Evolutionary conservation across 2,113 vertebrate species (phyloP).

Genomic region (Tringa solitaria): DNA sequence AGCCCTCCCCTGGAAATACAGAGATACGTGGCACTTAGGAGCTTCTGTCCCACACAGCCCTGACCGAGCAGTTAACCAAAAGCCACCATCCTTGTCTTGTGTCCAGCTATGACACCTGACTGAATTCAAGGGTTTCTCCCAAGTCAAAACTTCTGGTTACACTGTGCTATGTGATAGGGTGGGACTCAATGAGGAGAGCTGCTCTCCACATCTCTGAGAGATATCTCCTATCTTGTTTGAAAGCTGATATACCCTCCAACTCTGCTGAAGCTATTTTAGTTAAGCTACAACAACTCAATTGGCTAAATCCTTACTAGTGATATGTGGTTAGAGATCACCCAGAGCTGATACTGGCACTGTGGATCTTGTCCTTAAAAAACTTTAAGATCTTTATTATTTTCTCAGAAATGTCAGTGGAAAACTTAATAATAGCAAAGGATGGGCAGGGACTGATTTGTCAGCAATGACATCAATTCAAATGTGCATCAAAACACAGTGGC

Average conservation of each 20-base stretch:
- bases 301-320: conserved; percentile 63
- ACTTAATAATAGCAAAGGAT: conserved; percentile 28
- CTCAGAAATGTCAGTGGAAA: conserved; percentile 50
- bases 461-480: neutral
- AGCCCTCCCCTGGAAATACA: neutral
- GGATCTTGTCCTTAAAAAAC: conserved; percentile 55
- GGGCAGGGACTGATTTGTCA: neutral
- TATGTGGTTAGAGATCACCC: conserved; percentile 58
- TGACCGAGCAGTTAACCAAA: neutral
- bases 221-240: conserved; percentile 60
- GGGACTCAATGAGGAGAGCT: conserved; percentile 16
- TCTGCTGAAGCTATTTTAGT: conserved; percentile 59
- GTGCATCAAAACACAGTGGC: conserved; percentile 1
- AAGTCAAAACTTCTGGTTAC: neutral
- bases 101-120: neutral
- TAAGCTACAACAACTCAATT: conserved; percentile 64
- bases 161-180: neutral
- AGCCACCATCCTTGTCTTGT: neutral
- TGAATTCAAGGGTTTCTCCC: neutral
- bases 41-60: neutral
- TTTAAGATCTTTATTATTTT: conserved; percentile 45
- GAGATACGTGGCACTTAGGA: neutral
- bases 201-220: conserved; percentile 51
- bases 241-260: conserved; percentile 62
- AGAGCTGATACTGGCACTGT: conserved; percentile 36